Percentiles rank a stretch among this genome's conserved stretches.
Evolutionary conservation across 2,797 vertebrate genomes (phyloP).

Genomic region (Setipinna tenuifilis): DNA sequence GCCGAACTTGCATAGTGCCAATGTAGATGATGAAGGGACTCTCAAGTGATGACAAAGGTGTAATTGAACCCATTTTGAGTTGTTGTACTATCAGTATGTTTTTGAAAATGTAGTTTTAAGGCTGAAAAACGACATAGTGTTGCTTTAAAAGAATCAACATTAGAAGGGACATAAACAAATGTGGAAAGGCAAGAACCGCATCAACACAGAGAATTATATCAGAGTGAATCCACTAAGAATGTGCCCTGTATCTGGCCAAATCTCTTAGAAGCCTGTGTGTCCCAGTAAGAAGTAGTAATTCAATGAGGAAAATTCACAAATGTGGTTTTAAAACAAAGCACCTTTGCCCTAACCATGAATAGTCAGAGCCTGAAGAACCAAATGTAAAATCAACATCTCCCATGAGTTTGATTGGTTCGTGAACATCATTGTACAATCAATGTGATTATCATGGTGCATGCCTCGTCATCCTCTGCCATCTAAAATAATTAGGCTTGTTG

Average conservation of each 20-base stretch:
- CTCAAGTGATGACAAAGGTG: too few species aligned
- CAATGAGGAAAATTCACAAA: background rate
- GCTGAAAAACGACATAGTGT: too few species aligned
- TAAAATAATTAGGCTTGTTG: background rate
- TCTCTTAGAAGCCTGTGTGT: background rate
- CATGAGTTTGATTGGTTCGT: background rate
- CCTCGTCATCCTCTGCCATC: background rate
- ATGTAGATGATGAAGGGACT: too few species aligned
- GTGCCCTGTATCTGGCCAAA: background rate
- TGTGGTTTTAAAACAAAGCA: background rate
- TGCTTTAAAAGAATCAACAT: background rate
- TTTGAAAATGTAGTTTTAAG: too few species aligned
- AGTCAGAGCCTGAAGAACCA: background rate
- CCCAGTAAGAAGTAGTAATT: background rate
- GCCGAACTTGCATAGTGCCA: too few species aligned
- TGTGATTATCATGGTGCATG: background rate
- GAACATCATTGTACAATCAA: background rate
- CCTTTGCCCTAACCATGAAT: background rate
- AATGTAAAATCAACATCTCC: background rate
- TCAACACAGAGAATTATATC: background rate
- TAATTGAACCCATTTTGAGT: too few species aligned
- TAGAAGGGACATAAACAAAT: background rate
- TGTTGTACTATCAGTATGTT: too few species aligned
- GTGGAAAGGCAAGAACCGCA: background rate
- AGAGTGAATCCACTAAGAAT: background rate